Evolutionary conservation across 2,113 vertebrate species (phyloP), one percentile per base, ranked within the genome.

Genomic region (Tachysurus fulvidraco): DNA sequence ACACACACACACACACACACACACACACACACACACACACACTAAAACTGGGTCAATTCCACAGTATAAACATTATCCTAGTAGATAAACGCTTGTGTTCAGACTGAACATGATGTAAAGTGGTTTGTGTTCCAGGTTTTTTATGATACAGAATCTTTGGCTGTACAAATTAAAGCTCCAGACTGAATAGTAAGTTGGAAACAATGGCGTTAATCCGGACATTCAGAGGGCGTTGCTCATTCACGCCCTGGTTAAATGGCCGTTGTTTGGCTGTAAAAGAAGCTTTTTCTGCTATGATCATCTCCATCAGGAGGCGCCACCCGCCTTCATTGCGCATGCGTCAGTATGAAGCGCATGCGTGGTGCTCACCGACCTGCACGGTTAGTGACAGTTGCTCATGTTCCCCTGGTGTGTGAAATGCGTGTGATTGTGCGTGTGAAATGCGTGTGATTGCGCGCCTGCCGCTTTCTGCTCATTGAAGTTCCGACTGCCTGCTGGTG

Each of bases 201-300:
- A 89, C 88, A 80, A 76, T 83, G 69, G 84, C 76, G 85, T 88
- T 90, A 90, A 87, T 84, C 64, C 55, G 17, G 25, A 80, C 80
- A 85, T 86, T 89, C 81, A 88, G 77, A 82, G 71, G 81, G 88
- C 90, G 86, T 93, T 89, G 79, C 91, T 89, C 88, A 89, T 91
- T 92, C 89, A 92, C 81, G 59, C 85, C 85, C 90, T 87, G 90
- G 86, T 89, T 46, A 87, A 90, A 76, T 71, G 86, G 83, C 88
- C 81, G 92, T 87, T 87, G 89, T 89, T 92, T 89, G 88, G 54
- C 91, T 91, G 91, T 91, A 64, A 88, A 88, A 85, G 88, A 87
- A 90, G 71, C 50, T 60, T 83, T 78, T 90, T 55, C 80, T 13
- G 81, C 94, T 95, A 90, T 95, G 94, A 94, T 95, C 94, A 91